Conservation (phyloP, 2,888 invertebrate genomes). For the Caenorhabditis sp. region DNA sequence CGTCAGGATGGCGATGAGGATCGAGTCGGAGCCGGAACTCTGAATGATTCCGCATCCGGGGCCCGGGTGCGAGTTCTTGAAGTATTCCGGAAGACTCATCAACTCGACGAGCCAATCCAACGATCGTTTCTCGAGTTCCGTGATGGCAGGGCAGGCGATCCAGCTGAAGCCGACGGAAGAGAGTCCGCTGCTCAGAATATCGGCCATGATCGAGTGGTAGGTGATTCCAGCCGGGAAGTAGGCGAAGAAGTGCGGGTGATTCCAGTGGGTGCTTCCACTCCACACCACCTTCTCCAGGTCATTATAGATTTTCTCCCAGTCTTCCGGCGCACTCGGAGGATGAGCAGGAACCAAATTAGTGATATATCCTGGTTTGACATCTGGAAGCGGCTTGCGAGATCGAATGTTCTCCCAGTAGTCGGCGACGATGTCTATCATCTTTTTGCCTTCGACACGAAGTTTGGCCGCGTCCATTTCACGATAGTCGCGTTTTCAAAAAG, state of each 20-base stretch:
- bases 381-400: conserved; percentile 88
- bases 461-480: conserved; percentile 88
- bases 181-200: conserved; percentile 76
- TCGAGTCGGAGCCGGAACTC: conserved; percentile 91
- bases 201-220: conserved; percentile 77
- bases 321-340: conserved; percentile 88
- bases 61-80: conserved; percentile 68
- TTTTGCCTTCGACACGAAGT: conserved; percentile 89
- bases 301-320: conserved; percentile 90
- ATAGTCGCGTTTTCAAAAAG: neutral
- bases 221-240: conserved; percentile 77
- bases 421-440: conserved; percentile 96
- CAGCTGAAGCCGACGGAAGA: conserved; percentile 76
- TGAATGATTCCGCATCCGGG: conserved; percentile 80
- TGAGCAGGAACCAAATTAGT: conserved; percentile 86
- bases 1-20: conserved; percentile 87
- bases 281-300: conserved; percentile 81
- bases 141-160: conserved; percentile 81
- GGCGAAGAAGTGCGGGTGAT: conserved; percentile 78
- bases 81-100: conserved; percentile 77
- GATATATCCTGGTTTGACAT: conserved; percentile 92
- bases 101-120: conserved; percentile 81
- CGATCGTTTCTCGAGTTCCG: conserved; percentile 81
- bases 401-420: conserved; percentile 86
- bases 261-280: conserved; percentile 74